phyloP scores from a whole-genome alignment of 2,888 invertebrate genomes.

The Sphinx pinastri region DNA sequence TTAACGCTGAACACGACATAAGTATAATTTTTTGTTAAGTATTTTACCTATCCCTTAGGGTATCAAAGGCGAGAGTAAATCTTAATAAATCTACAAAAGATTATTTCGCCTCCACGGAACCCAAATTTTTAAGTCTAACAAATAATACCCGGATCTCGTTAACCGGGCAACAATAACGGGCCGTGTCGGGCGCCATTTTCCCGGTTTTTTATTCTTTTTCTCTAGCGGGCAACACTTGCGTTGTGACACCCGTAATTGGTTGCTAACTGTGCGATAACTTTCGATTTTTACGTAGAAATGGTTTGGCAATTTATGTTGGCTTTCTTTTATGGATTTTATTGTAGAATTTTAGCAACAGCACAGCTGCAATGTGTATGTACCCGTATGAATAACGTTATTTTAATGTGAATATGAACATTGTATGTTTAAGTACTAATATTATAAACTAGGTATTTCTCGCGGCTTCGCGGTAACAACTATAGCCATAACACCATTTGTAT shows the following conservation, averaged over 20 bases:
- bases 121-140: slow-evolving; percentile 1
- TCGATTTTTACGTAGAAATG: slow-evolving; percentile 14
- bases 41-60: too few relatives aligned
- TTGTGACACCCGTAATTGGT: slow-evolving; percentile 14
- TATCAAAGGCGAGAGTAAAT: too few relatives aligned
- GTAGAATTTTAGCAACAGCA: too few relatives aligned
- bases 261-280: not conserved
- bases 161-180: slow-evolving; percentile 11
- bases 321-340: not conserved
- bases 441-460: too few relatives aligned
- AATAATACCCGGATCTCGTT: slow-evolving; percentile 13
- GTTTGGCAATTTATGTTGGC: not conserved
- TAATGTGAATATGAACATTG: too few relatives aligned
- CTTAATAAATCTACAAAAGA: not conserved
- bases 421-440: too few relatives aligned
- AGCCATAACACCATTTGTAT: too few relatives aligned
- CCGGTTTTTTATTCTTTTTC: slow-evolving; percentile 9
- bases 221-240: slow-evolving; percentile 10
- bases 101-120: not conserved
- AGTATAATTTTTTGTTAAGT: too few relatives aligned
- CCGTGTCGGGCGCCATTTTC: slow-evolving; percentile 18
- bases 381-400: too few relatives aligned
- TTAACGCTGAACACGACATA: too few relatives aligned
- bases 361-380: too few relatives aligned
- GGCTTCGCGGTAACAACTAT: too few relatives aligned